Evolutionary conservation across 2,113 vertebrate genomes (phyloP), one percentile per base, ranked within the genome.

Genomic region (Oncorhynchus clarkii): DNA sequence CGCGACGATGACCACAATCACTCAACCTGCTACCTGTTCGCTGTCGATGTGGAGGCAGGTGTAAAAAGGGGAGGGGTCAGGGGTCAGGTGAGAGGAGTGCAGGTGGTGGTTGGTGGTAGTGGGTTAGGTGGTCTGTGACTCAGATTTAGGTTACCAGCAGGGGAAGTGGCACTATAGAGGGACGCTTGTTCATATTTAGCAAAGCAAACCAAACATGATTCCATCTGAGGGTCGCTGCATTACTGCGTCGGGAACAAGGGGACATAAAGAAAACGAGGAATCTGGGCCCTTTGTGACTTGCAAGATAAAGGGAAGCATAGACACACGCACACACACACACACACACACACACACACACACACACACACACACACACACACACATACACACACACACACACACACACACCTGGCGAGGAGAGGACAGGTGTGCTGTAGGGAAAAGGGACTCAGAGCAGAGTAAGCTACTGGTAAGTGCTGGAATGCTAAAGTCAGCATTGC

Each of bases 21-120:
- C 75, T 82, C 85, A 82, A 74, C 60, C 78, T 60, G 59, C 78
- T 76, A 83, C 71, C 78, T 77, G 78, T 14, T 81, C 84, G 80
- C 80, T 84, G 81, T 88, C 64, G 1, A 77, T 20, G 76, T 71
- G 81, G 84, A 27, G 81, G 85, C 87, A 88, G 89, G 87, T 90
- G 88, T 85, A 87, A 88, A 88, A 89, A 83, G 14, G 80, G 86
- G 84, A 82, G 84, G 74, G 86, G 76, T 48, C 65, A 59, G 65
- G 75, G 65, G 78, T 75, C 74, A 67, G 72, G 80, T 77, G 81
- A 74, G 54, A 54, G 31, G n/a, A n/a, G 49, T 13, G 45, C 87
- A 87, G 83, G 85, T 34, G 73, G 73, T 67, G 11, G 65, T 27
- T 67, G 65, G 27, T 67, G 60, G 22, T 26, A n/a, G 34, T 48